phyloP scores from a whole-genome alignment of 2,113 vertebrate species.

The Gorsachius goisagi region DNA sequence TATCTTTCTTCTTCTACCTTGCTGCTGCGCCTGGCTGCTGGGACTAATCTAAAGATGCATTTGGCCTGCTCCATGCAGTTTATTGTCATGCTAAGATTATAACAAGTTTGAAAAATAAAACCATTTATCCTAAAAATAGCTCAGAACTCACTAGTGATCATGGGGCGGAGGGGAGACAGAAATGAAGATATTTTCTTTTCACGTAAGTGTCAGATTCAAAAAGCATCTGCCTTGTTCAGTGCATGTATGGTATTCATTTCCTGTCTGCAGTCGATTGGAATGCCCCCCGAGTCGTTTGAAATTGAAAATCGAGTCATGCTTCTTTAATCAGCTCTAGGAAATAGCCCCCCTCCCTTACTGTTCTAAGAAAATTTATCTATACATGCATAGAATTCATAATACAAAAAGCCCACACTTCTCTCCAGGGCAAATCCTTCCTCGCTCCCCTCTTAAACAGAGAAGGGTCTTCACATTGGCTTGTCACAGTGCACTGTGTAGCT shows the following conservation, averaged over 20 bases:
- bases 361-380: slow-evolving; percentile 14
- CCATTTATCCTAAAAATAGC: slow-evolving; percentile 22
- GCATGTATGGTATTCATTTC: slow-evolving; percentile 82
- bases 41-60: neutral
- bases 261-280: slow-evolving; percentile 74
- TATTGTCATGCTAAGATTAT: neutral
- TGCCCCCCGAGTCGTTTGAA: slow-evolving; percentile 77
- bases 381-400: neutral
- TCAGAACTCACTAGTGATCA: neutral
- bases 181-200: slow-evolving; percentile 68
- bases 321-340: slow-evolving; percentile 84
- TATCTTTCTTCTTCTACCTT: neutral
- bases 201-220: slow-evolving; percentile 74
- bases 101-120: neutral
- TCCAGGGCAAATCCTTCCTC: neutral
- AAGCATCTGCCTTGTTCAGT: slow-evolving; percentile 75
- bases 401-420: neutral
- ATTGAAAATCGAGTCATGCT: slow-evolving; percentile 85
- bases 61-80: neutral
- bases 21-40: neutral
- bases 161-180: slow-evolving; percentile 1
- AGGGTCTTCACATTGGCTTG: neutral
- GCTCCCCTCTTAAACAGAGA: neutral
- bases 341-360: slow-evolving; percentile 35
- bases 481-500: neutral